Percentiles rank a stretch among this genome's conserved stretches.
These are phyloP conservation scores for Miniopterus natalensis DNA, from an alignment of 2,113 vertebrate genomes.

Conservation along the genomic window DNA sequence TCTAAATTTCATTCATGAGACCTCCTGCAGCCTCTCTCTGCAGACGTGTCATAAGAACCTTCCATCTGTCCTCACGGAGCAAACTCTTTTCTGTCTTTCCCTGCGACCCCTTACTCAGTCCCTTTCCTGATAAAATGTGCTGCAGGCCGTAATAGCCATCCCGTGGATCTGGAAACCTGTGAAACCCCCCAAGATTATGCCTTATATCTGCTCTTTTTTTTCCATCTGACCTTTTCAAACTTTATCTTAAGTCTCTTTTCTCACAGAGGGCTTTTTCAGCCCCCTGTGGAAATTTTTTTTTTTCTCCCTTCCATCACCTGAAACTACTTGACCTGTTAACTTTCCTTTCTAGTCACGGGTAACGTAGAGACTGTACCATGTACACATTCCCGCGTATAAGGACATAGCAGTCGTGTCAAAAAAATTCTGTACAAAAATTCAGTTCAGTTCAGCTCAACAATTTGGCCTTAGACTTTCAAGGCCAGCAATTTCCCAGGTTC, in stretches of 20 bases:
- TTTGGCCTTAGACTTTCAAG: conserved; percentile 50
- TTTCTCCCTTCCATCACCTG: not conserved
- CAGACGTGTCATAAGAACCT: conserved; percentile 50
- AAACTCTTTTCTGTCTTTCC: conserved; percentile 32
- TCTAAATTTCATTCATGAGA: conserved; percentile 53
- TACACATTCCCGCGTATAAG: not conserved
- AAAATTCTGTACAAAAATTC: not conserved
- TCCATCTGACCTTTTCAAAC: conserved; percentile 45
- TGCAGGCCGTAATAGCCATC: not conserved
- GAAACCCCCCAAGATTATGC: conserved; percentile 6
- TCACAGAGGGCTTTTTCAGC: not conserved
- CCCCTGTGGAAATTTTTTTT: not conserved
- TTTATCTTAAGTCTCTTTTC: conserved; percentile 23
- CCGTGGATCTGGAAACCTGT: not conserved
- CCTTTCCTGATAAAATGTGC: conserved; percentile 49
- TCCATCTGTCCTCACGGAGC: conserved; percentile 42
- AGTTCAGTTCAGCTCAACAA: not conserved
- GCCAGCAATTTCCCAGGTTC: conserved; percentile 4
- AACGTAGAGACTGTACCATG: not conserved
- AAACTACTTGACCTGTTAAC: not conserved
- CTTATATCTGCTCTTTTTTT: not conserved
- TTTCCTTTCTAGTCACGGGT: conserved; percentile 25
- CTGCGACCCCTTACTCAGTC: not conserved
- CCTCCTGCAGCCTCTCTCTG: conserved; percentile 7
- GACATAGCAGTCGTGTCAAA: conserved; percentile 5